These are phyloP conservation scores for Holcopasites calliopsidis DNA, from an alignment of 1,140 invertebrate genomes.

Conservation along the genomic window DNA sequence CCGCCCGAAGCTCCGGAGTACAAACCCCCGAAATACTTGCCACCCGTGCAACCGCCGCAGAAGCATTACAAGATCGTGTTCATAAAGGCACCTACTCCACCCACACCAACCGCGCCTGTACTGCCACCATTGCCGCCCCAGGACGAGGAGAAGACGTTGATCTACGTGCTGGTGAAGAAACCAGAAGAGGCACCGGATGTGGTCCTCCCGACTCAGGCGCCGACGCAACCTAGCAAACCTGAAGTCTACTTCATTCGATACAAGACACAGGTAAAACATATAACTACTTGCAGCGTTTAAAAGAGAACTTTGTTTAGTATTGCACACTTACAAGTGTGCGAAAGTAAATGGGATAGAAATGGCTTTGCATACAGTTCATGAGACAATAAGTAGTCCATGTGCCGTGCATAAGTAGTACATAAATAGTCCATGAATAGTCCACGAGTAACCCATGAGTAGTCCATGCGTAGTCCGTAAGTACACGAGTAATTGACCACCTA, in stretches of 20 bases:
- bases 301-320: too few species aligned
- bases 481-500: too few species aligned
- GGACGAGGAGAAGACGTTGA: constrained; percentile 92
- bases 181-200: constrained; percentile 90
- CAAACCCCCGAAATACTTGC: constrained; percentile 81
- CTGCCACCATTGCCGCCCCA: constrained; percentile 87
- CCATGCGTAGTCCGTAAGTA: too few species aligned
- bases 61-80: constrained; percentile 95
- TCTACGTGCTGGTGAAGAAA: constrained; percentile 94
- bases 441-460: too few species aligned
- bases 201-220: constrained; percentile 87
- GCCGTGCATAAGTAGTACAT: too few species aligned
- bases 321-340: too few species aligned
- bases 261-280: constrained; percentile 85
- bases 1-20: constrained; percentile 88
- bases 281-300: neutral
- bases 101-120: constrained; percentile 87
- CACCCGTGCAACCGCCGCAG: constrained; percentile 83
- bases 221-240: constrained; percentile 90
- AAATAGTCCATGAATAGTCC: too few species aligned
- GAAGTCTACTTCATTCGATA: constrained; percentile 94
- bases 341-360: too few species aligned
- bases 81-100: constrained; percentile 91
- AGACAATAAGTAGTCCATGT: too few species aligned
- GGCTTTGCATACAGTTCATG: too few species aligned